Percentiles rank a stretch among this genome's conserved stretches.
phyloP scores from a whole-genome alignment of 35 echinoderm and acorn worm genomes.

The Apostichopus parvimensis region DNA sequence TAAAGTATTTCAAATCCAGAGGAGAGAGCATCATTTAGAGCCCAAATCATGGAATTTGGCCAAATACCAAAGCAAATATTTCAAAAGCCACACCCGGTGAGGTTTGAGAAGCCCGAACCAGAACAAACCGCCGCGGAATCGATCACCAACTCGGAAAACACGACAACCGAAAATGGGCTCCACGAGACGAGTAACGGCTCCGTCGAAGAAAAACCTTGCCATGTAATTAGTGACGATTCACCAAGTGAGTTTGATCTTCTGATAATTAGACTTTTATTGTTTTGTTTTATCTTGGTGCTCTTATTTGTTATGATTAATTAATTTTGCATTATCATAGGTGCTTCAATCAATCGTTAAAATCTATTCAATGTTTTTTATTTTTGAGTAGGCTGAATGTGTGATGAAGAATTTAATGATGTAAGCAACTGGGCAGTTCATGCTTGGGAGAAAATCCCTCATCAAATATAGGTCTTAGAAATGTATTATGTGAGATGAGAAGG shows the following conservation, averaged over 20 bases:
- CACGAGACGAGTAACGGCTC: neutral
- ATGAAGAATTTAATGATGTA: too few relatives aligned
- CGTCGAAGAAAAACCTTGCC: neutral
- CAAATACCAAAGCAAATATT: slow-evolving; percentile 97
- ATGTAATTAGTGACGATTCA: neutral
- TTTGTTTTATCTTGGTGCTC: too few relatives aligned
- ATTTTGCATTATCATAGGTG: too few relatives aligned
- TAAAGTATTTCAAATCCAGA: slow-evolving; percentile 63
- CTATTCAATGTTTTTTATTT: too few relatives aligned
- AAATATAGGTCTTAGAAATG: too few relatives aligned
- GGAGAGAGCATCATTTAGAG: slow-evolving; percentile 82
- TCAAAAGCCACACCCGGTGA: slow-evolving; percentile 78
- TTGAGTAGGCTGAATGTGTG: too few relatives aligned
- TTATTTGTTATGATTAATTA: too few relatives aligned
- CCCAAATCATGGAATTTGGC: slow-evolving; percentile 99
- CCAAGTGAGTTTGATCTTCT: neutral
- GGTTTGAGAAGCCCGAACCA: slow-evolving; percentile 41
- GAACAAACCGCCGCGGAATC: slow-evolving; percentile 1
- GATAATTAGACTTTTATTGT: too few relatives aligned
- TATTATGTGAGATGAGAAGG: too few relatives aligned
- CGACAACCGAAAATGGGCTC: neutral
- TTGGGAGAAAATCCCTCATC: too few relatives aligned
- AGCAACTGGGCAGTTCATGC: too few relatives aligned
- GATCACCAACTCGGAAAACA: neutral
- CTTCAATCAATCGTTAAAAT: too few relatives aligned